Conservation (phyloP, 1,140 invertebrate genomes). For the Drosophila bipectinata region DNA sequence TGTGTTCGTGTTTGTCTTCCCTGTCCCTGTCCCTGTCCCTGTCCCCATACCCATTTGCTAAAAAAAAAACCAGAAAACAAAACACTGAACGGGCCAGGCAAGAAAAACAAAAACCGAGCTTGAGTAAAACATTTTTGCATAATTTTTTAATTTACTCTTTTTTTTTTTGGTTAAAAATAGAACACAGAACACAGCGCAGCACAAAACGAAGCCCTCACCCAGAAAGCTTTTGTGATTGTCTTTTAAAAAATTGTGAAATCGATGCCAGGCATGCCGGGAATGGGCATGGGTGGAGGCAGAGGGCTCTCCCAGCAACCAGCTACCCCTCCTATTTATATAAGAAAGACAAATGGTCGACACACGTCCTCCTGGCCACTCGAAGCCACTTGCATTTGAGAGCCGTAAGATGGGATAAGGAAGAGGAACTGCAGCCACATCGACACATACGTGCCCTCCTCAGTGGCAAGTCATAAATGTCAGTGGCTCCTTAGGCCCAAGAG, state of each 20-base stretch:
- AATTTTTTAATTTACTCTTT: conserved; percentile 69
- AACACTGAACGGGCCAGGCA: conserved; percentile 8
- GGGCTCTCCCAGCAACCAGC: too few relatives aligned
- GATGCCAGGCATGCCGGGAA: conserved; percentile 16
- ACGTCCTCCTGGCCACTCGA: neutral
- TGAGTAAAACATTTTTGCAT: conserved; percentile 58
- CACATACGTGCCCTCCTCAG: conserved; percentile 21
- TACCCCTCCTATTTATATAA: conserved; percentile 15
- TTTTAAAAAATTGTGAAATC: conserved; percentile 36
- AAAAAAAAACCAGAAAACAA: conserved; percentile 8
- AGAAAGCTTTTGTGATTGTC: conserved; percentile 1
- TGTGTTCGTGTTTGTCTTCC: conserved; percentile 54
- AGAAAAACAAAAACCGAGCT: conserved; percentile 18
- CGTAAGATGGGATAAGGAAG: neutral
- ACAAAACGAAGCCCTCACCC: neutral
- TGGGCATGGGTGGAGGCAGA: neutral
- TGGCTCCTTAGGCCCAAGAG: conserved; percentile 21
- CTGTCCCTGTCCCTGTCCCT: conserved; percentile 31
- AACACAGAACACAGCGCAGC: neutral
- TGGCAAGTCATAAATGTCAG: conserved; percentile 74
- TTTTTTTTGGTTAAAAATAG: conserved; percentile 44
- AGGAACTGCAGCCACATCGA: conserved; percentile 18
- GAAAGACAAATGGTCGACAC: conserved; percentile 60
- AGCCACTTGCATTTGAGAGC: conserved; percentile 25
- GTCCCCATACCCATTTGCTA: neutral